A percentile compares a stretch with the other conserved stretches of the same genome.
Evolutionary conservation across 2,113 vertebrate species (phyloP).

Genomic region (Coregonus clupeaformis): DNA sequence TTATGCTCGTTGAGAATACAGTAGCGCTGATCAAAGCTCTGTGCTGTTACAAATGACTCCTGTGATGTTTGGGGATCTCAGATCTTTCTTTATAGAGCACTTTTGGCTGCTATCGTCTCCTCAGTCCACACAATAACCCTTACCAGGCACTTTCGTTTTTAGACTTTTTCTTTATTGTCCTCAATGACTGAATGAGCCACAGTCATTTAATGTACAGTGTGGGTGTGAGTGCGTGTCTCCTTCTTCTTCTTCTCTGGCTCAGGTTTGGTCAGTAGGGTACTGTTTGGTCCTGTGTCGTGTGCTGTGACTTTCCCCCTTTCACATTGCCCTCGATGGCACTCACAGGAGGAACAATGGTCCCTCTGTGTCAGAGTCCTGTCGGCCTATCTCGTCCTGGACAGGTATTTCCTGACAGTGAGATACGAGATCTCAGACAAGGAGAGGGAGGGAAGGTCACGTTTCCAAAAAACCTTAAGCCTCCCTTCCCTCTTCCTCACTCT

Average conservation of each 20-base stretch:
- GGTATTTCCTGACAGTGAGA: conserved; percentile 28
- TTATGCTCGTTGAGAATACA: too few species aligned
- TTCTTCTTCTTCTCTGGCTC: not conserved
- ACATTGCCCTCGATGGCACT: not conserved
- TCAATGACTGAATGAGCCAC: not conserved
- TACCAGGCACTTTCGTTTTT: too few species aligned
- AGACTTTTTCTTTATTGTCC: not conserved
- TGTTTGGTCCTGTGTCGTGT: too few species aligned
- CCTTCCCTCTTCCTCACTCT: not conserved
- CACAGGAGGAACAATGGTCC: conserved; percentile 28
- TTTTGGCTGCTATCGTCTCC: too few species aligned
- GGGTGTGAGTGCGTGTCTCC: not conserved
- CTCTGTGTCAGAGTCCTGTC: conserved; percentile 20
- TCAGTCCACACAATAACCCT: too few species aligned
- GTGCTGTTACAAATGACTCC: conserved; percentile 8
- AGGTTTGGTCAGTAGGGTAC: not conserved
- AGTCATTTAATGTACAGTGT: not conserved
- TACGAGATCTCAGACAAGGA: conserved; percentile 5
- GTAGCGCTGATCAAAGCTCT: conserved; percentile 1
- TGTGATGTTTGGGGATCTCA: not conserved
- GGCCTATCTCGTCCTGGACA: not conserved
- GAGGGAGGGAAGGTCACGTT: conserved; percentile 22
- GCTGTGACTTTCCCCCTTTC: not conserved
- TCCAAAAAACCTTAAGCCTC: conserved; percentile 24
- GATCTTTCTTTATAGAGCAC: not conserved